Percentiles rank a stretch among this genome's conserved stretches.
phyloP scores from a whole-genome alignment of 2,113 vertebrate species.

The Chrysochloris asiatica region DNA sequence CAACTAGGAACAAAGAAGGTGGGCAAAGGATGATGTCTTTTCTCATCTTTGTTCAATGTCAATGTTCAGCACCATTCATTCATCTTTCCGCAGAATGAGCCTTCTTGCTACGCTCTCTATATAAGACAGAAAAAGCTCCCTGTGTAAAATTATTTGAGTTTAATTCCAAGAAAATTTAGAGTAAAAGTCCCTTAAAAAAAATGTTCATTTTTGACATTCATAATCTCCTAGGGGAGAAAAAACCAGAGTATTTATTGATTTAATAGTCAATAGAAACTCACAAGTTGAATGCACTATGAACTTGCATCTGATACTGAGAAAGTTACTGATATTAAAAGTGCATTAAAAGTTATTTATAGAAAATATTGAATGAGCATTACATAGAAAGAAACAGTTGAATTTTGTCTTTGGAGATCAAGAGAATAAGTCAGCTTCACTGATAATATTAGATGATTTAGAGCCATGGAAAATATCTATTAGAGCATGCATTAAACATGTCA shows the following conservation, averaged over 20 bases:
- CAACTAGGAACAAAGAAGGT: slow-evolving; percentile 54
- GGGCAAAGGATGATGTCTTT: slow-evolving; percentile 53
- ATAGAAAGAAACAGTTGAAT: slow-evolving; percentile 51
- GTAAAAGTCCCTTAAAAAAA: slow-evolving; percentile 35
- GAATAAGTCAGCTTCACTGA: slow-evolving; percentile 61
- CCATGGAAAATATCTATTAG: slow-evolving; percentile 51
- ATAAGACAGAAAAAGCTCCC: slow-evolving; percentile 11
- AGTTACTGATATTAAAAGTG: slow-evolving; percentile 53
- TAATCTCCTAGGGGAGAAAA: background rate
- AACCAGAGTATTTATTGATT: slow-evolving; percentile 37
- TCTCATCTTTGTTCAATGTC: slow-evolving; percentile 60
- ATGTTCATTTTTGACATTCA: slow-evolving; percentile 22
- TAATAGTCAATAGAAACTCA: slow-evolving; percentile 57
- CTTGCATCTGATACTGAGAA: slow-evolving; percentile 45
- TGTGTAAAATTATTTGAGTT: slow-evolving; percentile 33
- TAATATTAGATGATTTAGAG: slow-evolving; percentile 56
- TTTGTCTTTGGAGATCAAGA: slow-evolving; percentile 61
- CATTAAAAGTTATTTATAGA: slow-evolving; percentile 63
- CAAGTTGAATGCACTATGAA: slow-evolving; percentile 21
- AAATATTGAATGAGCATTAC: slow-evolving; percentile 57
- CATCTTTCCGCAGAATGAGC: slow-evolving; percentile 15
- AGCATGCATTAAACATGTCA: slow-evolving; percentile 51
- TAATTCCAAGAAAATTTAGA: slow-evolving; percentile 24
- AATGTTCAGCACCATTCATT: slow-evolving; percentile 39
- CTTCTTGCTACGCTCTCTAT: slow-evolving; percentile 48